phyloP scores from a whole-genome alignment of 2,888 invertebrate species.

The Drosophila prolongata region DNA sequence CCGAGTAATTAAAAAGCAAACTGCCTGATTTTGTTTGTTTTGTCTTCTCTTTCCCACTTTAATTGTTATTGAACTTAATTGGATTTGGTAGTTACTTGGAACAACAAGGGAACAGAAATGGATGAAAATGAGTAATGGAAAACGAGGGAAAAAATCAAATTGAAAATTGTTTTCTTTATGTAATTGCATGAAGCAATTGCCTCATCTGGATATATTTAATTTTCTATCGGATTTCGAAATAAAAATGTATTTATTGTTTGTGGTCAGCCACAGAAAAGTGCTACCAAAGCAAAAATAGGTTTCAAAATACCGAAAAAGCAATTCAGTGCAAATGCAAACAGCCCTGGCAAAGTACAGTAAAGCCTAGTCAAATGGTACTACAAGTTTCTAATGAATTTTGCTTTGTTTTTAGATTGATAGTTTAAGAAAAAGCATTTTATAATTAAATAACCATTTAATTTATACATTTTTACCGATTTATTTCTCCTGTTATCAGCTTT shows the following conservation, averaged over 20 bases:
- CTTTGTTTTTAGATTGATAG: no score
- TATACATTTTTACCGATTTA: no score
- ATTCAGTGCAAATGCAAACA: not conserved
- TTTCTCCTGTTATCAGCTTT: no score
- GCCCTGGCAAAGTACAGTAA: not conserved
- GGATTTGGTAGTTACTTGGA: slow-evolving; percentile 57
- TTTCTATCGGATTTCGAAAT: slow-evolving; percentile 46
- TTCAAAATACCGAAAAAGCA: not conserved
- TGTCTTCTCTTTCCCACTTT: slow-evolving; percentile 12
- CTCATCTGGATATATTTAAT: slow-evolving; percentile 5
- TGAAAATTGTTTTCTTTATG: slow-evolving; percentile 40
- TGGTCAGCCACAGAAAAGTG: slow-evolving; percentile 27
- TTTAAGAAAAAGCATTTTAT: no score
- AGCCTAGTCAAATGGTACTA: no score
- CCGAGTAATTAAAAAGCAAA: slow-evolving; percentile 53
- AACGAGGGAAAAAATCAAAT: slow-evolving; percentile 14
- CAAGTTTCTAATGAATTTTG: no score
- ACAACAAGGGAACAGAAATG: slow-evolving; percentile 22
- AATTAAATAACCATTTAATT: no score
- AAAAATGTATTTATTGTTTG: slow-evolving; percentile 16
- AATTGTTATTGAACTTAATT: slow-evolving; percentile 70
- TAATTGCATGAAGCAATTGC: slow-evolving; percentile 29
- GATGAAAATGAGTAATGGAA: slow-evolving; percentile 9
- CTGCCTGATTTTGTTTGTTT: slow-evolving; percentile 42
- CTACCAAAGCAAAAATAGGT: slow-evolving; percentile 25